Evolutionary conservation across 2,888 invertebrate species (phyloP).

Genomic region (Dryomyza anilis): DNA sequence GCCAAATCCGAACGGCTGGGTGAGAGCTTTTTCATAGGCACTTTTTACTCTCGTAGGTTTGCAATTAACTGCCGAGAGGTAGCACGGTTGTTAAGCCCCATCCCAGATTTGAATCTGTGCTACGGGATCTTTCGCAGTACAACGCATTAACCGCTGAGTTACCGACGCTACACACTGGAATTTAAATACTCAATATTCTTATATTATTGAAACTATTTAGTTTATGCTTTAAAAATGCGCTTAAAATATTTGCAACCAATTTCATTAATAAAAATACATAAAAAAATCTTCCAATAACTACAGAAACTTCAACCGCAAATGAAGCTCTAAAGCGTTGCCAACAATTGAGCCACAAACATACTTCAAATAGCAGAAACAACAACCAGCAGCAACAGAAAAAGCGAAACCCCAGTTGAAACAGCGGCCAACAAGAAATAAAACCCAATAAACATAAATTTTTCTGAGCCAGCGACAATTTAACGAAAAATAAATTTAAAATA

Average conservation of each 20-base stretch:
- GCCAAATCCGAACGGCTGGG: too few relatives aligned
- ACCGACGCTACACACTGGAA: too few relatives aligned
- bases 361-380: background rate
- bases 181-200: too few relatives aligned
- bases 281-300: background rate
- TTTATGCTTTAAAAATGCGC: too few relatives aligned
- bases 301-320: background rate
- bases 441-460: background rate
- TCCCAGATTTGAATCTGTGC: too few relatives aligned
- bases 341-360: constrained; percentile 23
- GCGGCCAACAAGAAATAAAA: background rate
- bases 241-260: too few relatives aligned
- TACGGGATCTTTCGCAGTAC: too few relatives aligned
- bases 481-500: background rate
- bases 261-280: constrained; percentile 10
- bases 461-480: background rate
- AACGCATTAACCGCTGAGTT: too few relatives aligned
- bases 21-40: too few relatives aligned
- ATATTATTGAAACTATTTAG: background rate
- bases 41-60: too few relatives aligned
- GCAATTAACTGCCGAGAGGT: too few relatives aligned
- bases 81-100: too few relatives aligned
- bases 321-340: constrained; percentile 10
- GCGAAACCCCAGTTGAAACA: background rate
- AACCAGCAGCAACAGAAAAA: background rate